phyloP scores from a whole-genome alignment of 2,113 vertebrate genomes.

The Carlito syrichta region DNA sequence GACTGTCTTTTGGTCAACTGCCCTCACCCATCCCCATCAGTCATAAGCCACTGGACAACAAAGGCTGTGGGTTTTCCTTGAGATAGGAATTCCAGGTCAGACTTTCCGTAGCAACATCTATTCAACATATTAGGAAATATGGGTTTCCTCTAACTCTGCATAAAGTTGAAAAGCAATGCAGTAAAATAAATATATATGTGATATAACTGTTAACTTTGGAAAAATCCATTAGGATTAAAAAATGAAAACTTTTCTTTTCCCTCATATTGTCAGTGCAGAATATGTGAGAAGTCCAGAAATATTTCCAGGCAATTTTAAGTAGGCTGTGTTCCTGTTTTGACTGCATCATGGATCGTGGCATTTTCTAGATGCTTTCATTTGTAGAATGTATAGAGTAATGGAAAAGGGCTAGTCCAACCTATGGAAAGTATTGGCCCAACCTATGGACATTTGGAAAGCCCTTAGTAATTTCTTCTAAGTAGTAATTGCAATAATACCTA shows the following conservation, averaged over 20 bases:
- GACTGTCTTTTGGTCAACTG: background rate
- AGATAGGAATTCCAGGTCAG: background rate
- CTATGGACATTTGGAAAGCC: too few species aligned
- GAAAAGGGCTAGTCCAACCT: too few species aligned
- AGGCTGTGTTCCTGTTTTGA: too few species aligned
- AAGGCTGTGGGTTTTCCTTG: background rate
- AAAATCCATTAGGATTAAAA: background rate
- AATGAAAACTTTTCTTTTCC: background rate
- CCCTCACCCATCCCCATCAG: accelerated
- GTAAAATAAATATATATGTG: background rate
- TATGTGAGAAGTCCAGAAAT: too few species aligned
- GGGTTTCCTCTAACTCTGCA: background rate
- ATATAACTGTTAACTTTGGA: background rate
- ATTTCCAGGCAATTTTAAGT: too few species aligned
- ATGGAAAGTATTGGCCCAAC: too few species aligned
- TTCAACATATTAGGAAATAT: background rate
- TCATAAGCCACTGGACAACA: background rate
- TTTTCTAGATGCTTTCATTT: too few species aligned
- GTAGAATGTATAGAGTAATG: too few species aligned
- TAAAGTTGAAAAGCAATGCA: background rate
- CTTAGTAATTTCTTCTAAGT: too few species aligned
- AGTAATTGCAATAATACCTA: too few species aligned
- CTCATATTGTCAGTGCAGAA: too few species aligned
- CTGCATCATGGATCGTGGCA: too few species aligned
- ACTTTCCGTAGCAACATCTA: background rate